Evolutionary conservation across 1,140 invertebrate genomes (phyloP).

Genomic region (Aplysia californica): DNA sequence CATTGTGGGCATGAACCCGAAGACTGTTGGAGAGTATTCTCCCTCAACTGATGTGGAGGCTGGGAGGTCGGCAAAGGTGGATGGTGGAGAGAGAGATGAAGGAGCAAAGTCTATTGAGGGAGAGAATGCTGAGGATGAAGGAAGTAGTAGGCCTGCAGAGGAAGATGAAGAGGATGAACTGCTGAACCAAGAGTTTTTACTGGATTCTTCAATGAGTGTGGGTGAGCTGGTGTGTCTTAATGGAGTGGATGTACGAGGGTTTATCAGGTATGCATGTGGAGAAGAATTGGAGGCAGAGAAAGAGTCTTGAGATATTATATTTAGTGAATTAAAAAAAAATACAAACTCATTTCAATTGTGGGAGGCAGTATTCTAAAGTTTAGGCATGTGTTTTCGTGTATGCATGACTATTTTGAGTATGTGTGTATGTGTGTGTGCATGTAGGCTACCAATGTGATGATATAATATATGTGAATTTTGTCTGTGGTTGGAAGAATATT

Average conservation of each 20-base stretch:
- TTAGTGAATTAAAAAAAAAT: no score
- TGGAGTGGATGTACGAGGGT: slow-evolving; percentile 81
- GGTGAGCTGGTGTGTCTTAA: slow-evolving; percentile 79
- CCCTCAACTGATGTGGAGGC: slow-evolving; percentile 33
- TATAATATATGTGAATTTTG: no score
- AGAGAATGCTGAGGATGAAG: slow-evolving; percentile 25
- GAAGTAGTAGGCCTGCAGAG: slow-evolving; percentile 63
- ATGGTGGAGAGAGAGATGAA: slow-evolving; percentile 6
- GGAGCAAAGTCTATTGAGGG: neutral
- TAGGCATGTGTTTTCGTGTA: no score
- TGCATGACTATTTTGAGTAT: no score
- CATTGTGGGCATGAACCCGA: slow-evolving; percentile 89
- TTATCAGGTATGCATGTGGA: slow-evolving; percentile 87
- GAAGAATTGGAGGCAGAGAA: slow-evolving; percentile 51
- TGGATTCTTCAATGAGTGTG: slow-evolving; percentile 80
- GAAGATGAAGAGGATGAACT: slow-evolving; percentile 72
- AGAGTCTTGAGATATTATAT: neutral
- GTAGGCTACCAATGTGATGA: no score
- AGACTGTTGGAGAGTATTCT: slow-evolving; percentile 75
- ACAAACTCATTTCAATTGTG: no score
- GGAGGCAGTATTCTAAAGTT: no score
- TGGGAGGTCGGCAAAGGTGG: slow-evolving; percentile 29
- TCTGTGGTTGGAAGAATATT: no score
- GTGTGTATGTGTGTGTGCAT: no score
- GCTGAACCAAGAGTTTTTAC: slow-evolving; percentile 88